Evolutionary conservation across 1,140 invertebrate species (phyloP).

Genomic region (Dendroctonus ponderosae): DNA sequence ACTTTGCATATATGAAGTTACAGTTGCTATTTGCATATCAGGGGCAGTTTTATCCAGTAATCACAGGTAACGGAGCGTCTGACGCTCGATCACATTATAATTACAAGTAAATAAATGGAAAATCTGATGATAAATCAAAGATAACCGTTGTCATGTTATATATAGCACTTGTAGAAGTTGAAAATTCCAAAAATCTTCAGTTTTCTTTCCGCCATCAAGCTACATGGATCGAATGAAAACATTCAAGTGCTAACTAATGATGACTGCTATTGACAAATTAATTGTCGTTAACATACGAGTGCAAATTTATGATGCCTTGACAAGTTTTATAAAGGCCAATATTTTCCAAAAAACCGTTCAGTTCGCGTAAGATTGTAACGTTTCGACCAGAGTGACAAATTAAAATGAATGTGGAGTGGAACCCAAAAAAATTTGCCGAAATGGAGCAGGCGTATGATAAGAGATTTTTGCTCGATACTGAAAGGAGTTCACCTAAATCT

Average conservation of each 20-base stretch:
- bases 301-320: conserved; percentile 29
- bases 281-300: conserved; percentile 31
- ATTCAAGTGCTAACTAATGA: conserved; percentile 23
- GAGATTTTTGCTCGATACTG: conserved; percentile 7
- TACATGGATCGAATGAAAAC: too few species aligned
- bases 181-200: conserved; percentile 1
- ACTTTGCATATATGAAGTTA: neutral
- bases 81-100: neutral
- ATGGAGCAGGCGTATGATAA: conserved; percentile 7
- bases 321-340: conserved; percentile 6
- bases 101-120: conserved; percentile 18
- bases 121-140: conserved; percentile 17
- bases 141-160: conserved; percentile 19
- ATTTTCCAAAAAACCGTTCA: conserved; percentile 16
- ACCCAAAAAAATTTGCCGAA: too few species aligned
- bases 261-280: conserved; percentile 53
- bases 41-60: conserved; percentile 64
- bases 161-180: neutral
- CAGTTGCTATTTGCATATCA: neutral
- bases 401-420: too few species aligned
- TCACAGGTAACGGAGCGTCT: conserved; percentile 58
- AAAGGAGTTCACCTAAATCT: conserved; percentile 5
- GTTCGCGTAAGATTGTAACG: conserved; percentile 4
- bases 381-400: neutral
- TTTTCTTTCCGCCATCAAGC: neutral